These are phyloP conservation scores for Apodemia mormo DNA, from an alignment of 2,888 invertebrate genomes.

Conservation along the genomic window DNA sequence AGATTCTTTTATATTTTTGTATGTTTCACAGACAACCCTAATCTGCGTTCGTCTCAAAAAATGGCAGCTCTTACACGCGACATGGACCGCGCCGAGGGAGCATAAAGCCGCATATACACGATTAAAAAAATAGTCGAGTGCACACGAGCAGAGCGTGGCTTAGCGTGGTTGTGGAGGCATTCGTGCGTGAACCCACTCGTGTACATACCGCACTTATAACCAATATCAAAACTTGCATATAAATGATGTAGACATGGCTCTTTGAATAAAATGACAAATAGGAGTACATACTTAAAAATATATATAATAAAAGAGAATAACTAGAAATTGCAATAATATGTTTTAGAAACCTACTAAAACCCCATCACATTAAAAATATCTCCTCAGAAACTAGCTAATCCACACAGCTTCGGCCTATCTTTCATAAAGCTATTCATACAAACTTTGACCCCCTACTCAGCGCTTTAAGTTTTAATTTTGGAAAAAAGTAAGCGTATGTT, in stretches of 20 bases:
- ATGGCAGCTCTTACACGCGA: conserved; percentile 62
- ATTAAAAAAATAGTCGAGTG: conserved; percentile 50
- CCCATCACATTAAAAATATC: too few species aligned
- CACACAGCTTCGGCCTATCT: too few species aligned
- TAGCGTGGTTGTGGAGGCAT: conserved; percentile 64
- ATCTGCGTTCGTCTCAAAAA: conserved; percentile 51
- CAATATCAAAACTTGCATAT: conserved; percentile 39
- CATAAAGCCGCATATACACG: conserved; percentile 32
- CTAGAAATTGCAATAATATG: too few species aligned
- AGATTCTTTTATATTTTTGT: background rate
- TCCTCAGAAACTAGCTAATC: too few species aligned
- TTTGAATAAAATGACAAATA: background rate
- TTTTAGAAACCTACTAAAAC: too few species aligned
- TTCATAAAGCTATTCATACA: too few species aligned
- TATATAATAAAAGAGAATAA: too few species aligned
- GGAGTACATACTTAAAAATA: too few species aligned
- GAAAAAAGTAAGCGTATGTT: too few species aligned
- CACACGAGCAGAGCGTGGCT: conserved; percentile 54
- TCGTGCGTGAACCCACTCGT: conserved; percentile 64
- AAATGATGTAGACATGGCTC: background rate
- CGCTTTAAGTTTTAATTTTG: too few species aligned
- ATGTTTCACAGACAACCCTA: background rate
- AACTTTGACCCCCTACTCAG: too few species aligned
- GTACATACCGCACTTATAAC: conserved; percentile 47
- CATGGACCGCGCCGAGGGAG: conserved; percentile 43